phyloP scores from a whole-genome alignment of 2,888 invertebrate species.

The Parasteatoda lunata region DNA sequence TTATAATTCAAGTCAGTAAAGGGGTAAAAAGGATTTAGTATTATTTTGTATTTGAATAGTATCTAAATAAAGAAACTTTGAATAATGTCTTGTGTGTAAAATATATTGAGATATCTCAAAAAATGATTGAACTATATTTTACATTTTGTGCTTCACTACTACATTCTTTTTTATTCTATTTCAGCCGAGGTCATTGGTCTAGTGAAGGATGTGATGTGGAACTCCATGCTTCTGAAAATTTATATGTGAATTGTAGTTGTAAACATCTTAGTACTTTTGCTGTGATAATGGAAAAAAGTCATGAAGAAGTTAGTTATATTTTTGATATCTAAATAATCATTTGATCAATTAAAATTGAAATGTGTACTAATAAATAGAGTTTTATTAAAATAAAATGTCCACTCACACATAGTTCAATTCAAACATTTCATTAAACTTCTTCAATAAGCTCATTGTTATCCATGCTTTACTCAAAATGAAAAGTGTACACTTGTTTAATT shows the following conservation, averaged over 20 bases:
- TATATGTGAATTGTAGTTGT: constrained; percentile 89
- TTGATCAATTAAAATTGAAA: background rate
- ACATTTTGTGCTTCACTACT: background rate
- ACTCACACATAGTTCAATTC: too few species aligned
- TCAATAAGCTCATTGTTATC: too few species aligned
- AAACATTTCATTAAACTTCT: too few species aligned
- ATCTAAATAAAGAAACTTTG: background rate
- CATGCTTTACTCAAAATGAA: too few species aligned
- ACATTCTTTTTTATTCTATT: background rate
- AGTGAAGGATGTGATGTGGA: constrained; percentile 70
- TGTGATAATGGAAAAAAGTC: constrained; percentile 76
- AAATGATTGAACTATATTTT: background rate
- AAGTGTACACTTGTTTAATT: too few species aligned
- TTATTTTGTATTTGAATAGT: too few species aligned
- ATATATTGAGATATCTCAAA: background rate
- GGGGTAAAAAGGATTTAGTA: too few species aligned
- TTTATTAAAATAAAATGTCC: too few species aligned
- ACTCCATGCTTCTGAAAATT: constrained; percentile 38
- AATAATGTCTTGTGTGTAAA: background rate
- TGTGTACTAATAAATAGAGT: too few species aligned
- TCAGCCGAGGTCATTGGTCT: constrained; percentile 69
- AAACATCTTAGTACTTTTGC: constrained; percentile 93
- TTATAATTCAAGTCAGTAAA: too few species aligned
- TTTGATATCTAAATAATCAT: background rate
- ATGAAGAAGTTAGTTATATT: constrained; percentile 36